Percentiles rank a stretch among this genome's conserved stretches.
Evolutionary conservation across 37 sponge, comb jelly and placozoan species (phyloP).

Genomic region (Amphimedon queenslandica): DNA sequence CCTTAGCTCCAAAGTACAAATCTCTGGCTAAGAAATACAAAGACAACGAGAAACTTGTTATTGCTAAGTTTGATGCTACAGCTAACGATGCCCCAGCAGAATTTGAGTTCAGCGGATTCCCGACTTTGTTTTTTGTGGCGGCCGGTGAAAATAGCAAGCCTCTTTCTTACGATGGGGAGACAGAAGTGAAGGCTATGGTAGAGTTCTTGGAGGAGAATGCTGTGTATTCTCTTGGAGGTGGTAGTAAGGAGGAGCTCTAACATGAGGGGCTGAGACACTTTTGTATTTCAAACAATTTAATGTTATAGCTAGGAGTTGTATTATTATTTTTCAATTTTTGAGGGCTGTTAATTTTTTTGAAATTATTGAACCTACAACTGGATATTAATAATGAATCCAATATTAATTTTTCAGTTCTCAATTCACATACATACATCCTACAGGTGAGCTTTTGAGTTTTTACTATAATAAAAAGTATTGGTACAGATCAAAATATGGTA

Average conservation of each 20-base stretch:
- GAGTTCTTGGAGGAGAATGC: conserved; percentile 18
- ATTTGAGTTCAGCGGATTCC: conserved; percentile 55
- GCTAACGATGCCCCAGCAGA: conserved; percentile 48
- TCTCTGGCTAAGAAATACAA: conserved; percentile 57
- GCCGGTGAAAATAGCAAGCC: conserved; percentile 44
- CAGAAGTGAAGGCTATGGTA: conserved; percentile 45
- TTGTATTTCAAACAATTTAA: too few species aligned
- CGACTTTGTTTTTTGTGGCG: conserved; percentile 61
- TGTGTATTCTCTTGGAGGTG: background rate
- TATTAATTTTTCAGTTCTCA: too few species aligned
- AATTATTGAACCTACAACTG: too few species aligned
- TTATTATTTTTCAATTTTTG: too few species aligned
- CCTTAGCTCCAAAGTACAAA: conserved; percentile 61
- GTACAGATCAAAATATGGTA: too few species aligned
- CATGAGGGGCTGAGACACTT: too few species aligned
- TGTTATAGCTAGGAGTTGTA: too few species aligned
- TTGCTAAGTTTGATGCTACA: conserved; percentile 71
- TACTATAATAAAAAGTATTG: too few species aligned
- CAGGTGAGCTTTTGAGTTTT: too few species aligned
- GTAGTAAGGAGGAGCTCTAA: background rate
- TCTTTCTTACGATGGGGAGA: conserved; percentile 48
- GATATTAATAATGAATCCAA: too few species aligned
- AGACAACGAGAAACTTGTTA: conserved; percentile 47
- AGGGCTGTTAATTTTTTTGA: too few species aligned
- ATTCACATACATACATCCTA: too few species aligned